Conservation (phyloP, 1,140 invertebrate species). For the Zelostemma sp. region DNA sequence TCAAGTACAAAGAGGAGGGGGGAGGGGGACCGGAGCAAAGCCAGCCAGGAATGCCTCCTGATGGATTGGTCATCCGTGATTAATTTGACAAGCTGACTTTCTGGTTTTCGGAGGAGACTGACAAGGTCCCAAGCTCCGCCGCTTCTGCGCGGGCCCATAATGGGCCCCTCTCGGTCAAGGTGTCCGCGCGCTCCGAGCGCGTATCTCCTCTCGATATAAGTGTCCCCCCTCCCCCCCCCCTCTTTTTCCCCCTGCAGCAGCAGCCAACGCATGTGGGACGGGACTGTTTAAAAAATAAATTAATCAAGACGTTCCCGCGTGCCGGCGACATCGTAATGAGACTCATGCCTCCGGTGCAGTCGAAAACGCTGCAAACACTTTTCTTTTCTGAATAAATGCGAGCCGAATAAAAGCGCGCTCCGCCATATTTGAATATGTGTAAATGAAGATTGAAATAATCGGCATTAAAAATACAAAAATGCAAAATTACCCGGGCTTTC, state of each 20-base stretch:
- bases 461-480: neutral
- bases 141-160: slow-evolving; percentile 52
- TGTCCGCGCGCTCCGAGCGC: slow-evolving; percentile 39
- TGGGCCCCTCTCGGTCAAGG: slow-evolving; percentile 46
- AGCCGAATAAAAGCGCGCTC: too few species aligned
- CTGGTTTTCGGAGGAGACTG: slow-evolving; percentile 67
- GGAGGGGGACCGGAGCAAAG: slow-evolving; percentile 44
- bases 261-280: slow-evolving; percentile 23
- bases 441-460: too few species aligned
- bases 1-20: too few species aligned
- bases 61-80: slow-evolving; percentile 72
- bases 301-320: slow-evolving; percentile 53
- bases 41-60: slow-evolving; percentile 68
- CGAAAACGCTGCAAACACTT: too few species aligned
- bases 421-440: too few species aligned
- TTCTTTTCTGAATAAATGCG: too few species aligned
- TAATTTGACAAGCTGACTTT: slow-evolving; percentile 72
- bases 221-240: too few species aligned
- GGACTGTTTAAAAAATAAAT: slow-evolving; percentile 62
- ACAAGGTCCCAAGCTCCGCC: slow-evolving; percentile 60
- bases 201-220: slow-evolving; percentile 50
- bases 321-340: slow-evolving; percentile 24
- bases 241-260: too few species aligned
- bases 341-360: slow-evolving; percentile 35
- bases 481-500: neutral